These are phyloP conservation scores for Hoplias malabaricus DNA, from an alignment of 2,113 vertebrate genomes.

Conservation along the genomic window DNA sequence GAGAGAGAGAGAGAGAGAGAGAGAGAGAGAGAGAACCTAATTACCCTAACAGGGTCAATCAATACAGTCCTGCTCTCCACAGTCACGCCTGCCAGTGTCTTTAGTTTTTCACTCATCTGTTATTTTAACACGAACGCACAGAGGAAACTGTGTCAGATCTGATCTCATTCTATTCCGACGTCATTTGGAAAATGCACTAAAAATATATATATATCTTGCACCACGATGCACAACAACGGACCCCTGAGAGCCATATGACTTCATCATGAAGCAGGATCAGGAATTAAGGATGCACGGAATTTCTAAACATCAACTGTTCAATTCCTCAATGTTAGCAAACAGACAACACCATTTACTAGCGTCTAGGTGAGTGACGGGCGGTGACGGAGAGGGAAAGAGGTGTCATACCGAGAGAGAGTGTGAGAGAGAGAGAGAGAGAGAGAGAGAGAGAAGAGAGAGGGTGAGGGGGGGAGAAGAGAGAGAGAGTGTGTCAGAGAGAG, in stretches of 20 bases:
- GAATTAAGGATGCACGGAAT: too few relatives aligned
- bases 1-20: slow-evolving; percentile 1
- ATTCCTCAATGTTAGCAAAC: too few relatives aligned
- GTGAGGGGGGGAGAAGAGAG: background rate
- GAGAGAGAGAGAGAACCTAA: slow-evolving; percentile 25
- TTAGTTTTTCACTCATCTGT: background rate
- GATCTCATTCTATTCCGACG: background rate
- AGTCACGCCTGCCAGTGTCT: background rate
- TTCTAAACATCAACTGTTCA: too few relatives aligned
- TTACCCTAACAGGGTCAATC: slow-evolving; percentile 63
- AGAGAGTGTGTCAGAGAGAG: background rate
- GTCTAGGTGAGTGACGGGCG: too few relatives aligned
- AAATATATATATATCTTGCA: too few relatives aligned
- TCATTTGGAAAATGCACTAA: background rate
- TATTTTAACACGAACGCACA: background rate
- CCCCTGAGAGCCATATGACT: too few relatives aligned
- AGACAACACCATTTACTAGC: too few relatives aligned
- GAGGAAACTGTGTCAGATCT: background rate
- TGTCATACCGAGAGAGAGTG: background rate
- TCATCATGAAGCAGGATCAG: too few relatives aligned
- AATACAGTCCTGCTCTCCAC: slow-evolving; percentile 47
- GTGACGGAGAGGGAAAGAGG: background rate
- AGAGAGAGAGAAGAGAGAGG: background rate
- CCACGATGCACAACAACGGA: too few relatives aligned
- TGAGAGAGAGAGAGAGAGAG: background rate